Base-by-base conservation (phyloP, 2,797 vertebrate genomes). In the Chrysocyon brachyurus region DNA sequence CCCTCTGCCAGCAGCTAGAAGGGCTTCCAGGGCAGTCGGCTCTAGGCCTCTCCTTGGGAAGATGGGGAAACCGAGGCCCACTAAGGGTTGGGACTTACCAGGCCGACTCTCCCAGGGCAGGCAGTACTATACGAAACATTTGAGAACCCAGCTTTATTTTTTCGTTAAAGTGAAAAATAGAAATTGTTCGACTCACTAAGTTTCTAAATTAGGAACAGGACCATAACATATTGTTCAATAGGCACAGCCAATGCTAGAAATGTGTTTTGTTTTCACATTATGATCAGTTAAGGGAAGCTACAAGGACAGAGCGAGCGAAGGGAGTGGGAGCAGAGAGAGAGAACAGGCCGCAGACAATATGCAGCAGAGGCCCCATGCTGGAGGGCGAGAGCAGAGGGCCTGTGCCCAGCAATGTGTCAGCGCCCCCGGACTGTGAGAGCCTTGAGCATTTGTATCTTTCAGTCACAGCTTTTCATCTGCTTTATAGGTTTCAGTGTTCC, bases 121-220 rank as follows among this genome's bases (percentile, higher is more conserved):
- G 57, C 28, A 52, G 46, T 19, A 49, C 40, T 19, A n/a, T 59
- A 26, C 49, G 56, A 93, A 68, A 85, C 33, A 19, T 24, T 78
- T 28, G 66, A 59, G 75, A 88, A 54, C 52, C 84, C 91, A 70
- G 17, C 77, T 95, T 96, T 66, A 61, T 84, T 88, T 93, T 92
- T 82, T 84, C 87, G 52, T 97, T 86, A 89, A 93, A 90, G 54
- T 92, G 93, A 97, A 96, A 97, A 97, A 97, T 68, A 96, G 92
- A 97, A 94, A 96, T 75, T 57, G 82, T 90, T 94, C 94, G 79
- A 89, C 52, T 97, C 96, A 92, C 97, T 97, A 96, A 89, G 88
- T 93, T 97, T 97, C 96, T 96, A 95, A 96, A 97, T 96, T 87
- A 95, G 85, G 93, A 96, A 90, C 16, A 52, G 82, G 84, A 95